A percentile compares a stretch with the other conserved stretches of the same genome.
phyloP scores from a whole-genome alignment of 2,113 vertebrate genomes.

The Mugil cephalus region DNA sequence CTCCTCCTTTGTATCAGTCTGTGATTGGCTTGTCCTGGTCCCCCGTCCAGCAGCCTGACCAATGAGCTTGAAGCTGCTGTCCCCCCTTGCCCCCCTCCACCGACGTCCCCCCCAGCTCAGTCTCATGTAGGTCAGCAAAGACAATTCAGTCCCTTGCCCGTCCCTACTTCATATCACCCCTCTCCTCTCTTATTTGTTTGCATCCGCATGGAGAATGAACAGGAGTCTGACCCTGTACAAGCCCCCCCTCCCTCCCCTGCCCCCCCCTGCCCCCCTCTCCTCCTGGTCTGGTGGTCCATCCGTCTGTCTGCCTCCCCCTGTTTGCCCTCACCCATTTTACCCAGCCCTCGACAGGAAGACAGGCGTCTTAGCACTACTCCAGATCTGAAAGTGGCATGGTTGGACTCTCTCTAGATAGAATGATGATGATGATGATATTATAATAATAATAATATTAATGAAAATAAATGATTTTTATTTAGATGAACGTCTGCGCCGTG shows the following conservation, averaged over 20 bases:
- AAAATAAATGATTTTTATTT: slow-evolving; percentile 90
- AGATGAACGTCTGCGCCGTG: slow-evolving; percentile 63
- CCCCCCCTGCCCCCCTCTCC: too few species aligned
- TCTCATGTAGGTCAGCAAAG: slow-evolving; percentile 67
- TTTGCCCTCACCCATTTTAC: slow-evolving; percentile 46
- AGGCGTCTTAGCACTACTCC: slow-evolving; percentile 80
- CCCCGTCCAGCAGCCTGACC: slow-evolving; percentile 71
- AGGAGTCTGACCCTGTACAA: slow-evolving; percentile 71
- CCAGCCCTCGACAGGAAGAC: slow-evolving; percentile 64
- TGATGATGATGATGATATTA: slow-evolving; percentile 73
- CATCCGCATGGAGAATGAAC: slow-evolving; percentile 84
- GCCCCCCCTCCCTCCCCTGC: not conserved
- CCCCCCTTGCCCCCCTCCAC: slow-evolving; percentile 16
- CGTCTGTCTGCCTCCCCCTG: slow-evolving; percentile 41
- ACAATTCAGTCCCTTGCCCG: slow-evolving; percentile 34
- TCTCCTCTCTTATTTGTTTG: slow-evolving; percentile 53
- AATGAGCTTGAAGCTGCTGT: slow-evolving; percentile 79
- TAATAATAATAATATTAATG: slow-evolving; percentile 82
- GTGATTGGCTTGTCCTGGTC: slow-evolving; percentile 76
- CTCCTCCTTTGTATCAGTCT: slow-evolving; percentile 78
- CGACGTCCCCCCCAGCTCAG: slow-evolving; percentile 48
- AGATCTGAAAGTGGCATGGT: slow-evolving; percentile 83
- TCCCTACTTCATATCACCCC: slow-evolving; percentile 52
- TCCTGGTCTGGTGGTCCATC: too few species aligned
- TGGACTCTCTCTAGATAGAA: slow-evolving; percentile 85